Base-by-base conservation (phyloP, 2,113 vertebrate species). In the Tragelaphus imberbis region DNA sequence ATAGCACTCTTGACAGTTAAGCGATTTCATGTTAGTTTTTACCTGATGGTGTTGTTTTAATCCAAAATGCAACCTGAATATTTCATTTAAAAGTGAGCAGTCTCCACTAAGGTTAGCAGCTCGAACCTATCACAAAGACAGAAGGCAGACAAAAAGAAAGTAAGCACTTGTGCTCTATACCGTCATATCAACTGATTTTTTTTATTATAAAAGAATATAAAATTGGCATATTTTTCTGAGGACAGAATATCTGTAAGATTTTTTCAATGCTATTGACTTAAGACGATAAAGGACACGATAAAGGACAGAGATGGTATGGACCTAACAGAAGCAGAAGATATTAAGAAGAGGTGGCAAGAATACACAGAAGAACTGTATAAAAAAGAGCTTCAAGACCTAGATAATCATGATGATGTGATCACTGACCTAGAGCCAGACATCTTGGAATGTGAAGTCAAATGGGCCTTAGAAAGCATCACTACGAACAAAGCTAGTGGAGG, bases 91-190 rank as follows among this genome's bases (percentile, higher is more conserved):
- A 86, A 99, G 99, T 23, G 99, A 98, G 97, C 99, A 99, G 97
- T 99, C 99, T 84, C 99, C 99, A 97, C 99, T 99, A 40, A 99
- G 99, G 98, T 99, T 99, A 84, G 99, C 99, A 13, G 99, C 99
- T 94, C 99, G 99, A 86, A 99, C 99, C 99, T 99, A 97, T 90
- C 47, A 97, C 96, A 98, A 77, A 94, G 81, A 95, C 19, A 98
- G 14, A 95, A 14, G 1, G 61, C 81, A 91, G 98, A 55, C 61
- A 11, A 97, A 96, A 97, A 33, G 2, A 92, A 40, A 68, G 10
- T 16, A 88, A 90, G 93, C 75, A n/a, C 1, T 93, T 47, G 15
- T 30, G 25, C n/a, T 84, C 79, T 58, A 10, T 21, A 59, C 82
- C 81, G 92, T 88, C 82, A 88, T 53, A 90, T 1, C 58, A 82